phyloP scores from a whole-genome alignment of 2,888 invertebrate genomes.

The Acleris emargana region DNA sequence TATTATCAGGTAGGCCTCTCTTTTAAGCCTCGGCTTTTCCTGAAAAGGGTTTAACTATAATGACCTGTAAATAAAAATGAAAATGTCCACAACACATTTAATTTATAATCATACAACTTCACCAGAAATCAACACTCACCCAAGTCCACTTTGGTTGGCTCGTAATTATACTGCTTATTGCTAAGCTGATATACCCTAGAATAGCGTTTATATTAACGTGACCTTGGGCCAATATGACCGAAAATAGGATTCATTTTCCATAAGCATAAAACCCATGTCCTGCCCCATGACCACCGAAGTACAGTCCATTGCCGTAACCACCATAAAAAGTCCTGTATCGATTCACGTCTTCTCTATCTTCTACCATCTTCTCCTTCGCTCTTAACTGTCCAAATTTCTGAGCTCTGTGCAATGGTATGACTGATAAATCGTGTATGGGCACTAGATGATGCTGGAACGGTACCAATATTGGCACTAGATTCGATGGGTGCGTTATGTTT shows the following conservation, averaged over 20 bases:
- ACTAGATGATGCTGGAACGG: slow-evolving; percentile 55
- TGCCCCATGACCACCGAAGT: slow-evolving; percentile 71
- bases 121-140: not conserved
- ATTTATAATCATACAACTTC: slow-evolving; percentile 24
- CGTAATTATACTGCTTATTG: no score
- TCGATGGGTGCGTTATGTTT: slow-evolving; percentile 55
- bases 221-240: no score
- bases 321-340: slow-evolving; percentile 66
- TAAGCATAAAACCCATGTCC: slow-evolving; percentile 74
- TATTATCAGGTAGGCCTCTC: no score
- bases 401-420: slow-evolving; percentile 65
- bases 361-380: slow-evolving; percentile 48
- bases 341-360: slow-evolving; percentile 56
- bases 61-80: slow-evolving; percentile 16
- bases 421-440: slow-evolving; percentile 66
- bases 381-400: slow-evolving; percentile 51
- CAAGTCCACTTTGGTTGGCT: no score
- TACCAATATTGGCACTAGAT: slow-evolving; percentile 57
- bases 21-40: no score
- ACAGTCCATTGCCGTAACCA: slow-evolving; percentile 68
- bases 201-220: no score
- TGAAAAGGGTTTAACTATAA: slow-evolving; percentile 8
- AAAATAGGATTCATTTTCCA: slow-evolving; percentile 47
- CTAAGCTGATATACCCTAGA: no score
- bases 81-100: not conserved